Evolutionary conservation across 2,113 vertebrate genomes (phyloP).

Genomic region (Gila orcuttii): DNA sequence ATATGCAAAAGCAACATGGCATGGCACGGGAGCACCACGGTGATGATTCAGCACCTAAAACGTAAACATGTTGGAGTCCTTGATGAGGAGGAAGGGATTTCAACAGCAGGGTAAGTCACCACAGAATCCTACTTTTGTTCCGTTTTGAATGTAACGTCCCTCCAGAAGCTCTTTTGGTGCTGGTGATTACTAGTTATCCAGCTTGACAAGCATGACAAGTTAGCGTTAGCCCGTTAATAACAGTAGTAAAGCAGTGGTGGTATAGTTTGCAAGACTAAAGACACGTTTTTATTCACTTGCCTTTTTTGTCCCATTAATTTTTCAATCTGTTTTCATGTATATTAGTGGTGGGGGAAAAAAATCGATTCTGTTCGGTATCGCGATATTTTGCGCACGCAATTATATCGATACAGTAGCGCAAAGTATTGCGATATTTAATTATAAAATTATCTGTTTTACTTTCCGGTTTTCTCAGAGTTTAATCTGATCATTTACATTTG

Average conservation of each 20-base stretch:
- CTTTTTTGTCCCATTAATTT: background rate
- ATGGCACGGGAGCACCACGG: background rate
- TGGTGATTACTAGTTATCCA: background rate
- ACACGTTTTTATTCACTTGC: background rate
- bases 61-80: background rate
- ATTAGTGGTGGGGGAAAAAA: too few relatives aligned
- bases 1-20: slow-evolving; percentile 6
- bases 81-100: background rate
- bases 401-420: too few relatives aligned
- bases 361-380: too few relatives aligned
- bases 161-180: background rate
- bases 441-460: too few relatives aligned
- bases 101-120: background rate
- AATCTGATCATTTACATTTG: too few relatives aligned
- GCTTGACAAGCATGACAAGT: background rate
- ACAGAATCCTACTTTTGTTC: slow-evolving; percentile 26
- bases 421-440: too few relatives aligned
- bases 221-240: background rate
- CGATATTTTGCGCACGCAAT: too few relatives aligned
- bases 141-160: background rate
- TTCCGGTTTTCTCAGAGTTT: too few relatives aligned
- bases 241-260: background rate
- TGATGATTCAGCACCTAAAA: background rate
- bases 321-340: background rate
- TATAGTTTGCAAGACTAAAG: background rate